Percentiles rank a stretch among this genome's conserved stretches.
phyloP scores from a whole-genome alignment of 2,888 invertebrate genomes.

The Cristatella mucedo region DNA sequence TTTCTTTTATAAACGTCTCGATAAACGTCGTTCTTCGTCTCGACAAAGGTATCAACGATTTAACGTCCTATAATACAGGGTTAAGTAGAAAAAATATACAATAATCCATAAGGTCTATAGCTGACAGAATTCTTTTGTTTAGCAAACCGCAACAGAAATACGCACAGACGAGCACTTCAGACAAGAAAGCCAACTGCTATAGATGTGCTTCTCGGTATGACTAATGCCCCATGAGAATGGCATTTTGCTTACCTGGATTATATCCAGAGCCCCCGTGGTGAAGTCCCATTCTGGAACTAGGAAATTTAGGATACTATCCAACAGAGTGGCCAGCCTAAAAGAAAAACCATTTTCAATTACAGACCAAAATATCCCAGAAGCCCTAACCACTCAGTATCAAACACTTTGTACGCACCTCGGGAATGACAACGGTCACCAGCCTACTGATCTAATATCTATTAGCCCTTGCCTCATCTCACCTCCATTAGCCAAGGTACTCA shows the following conservation, averaged over 20 bases:
- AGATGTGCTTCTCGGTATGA: background rate
- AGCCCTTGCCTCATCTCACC: no score
- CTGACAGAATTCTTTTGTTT: no score
- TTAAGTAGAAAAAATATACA: background rate
- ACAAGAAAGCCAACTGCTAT: background rate
- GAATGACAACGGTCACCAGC: no score
- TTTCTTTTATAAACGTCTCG: slow-evolving; percentile 30
- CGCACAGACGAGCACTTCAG: background rate
- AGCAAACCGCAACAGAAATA: slow-evolving; percentile 2
- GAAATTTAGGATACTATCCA: slow-evolving; percentile 33
- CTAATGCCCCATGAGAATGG: slow-evolving; percentile 2
- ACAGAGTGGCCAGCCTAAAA: slow-evolving; percentile 25
- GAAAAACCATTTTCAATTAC: background rate
- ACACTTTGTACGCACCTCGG: no score
- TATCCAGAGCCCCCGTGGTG: slow-evolving; percentile 25
- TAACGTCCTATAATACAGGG: slow-evolving; percentile 20
- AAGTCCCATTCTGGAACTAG: slow-evolving; percentile 34
- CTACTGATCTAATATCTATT: no score
- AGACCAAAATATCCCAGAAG: background rate
- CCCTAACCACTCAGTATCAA: no score
- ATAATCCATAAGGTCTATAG: no score
- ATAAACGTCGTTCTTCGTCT: slow-evolving; percentile 27
- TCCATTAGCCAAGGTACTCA: no score
- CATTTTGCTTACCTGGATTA: slow-evolving; percentile 27
- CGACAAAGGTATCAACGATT: slow-evolving; percentile 31